Percentiles rank a stretch among this genome's conserved stretches.
These are phyloP conservation scores for Asbolus verrucosus DNA, from an alignment of 1,140 invertebrate species.

Conservation along the genomic window DNA sequence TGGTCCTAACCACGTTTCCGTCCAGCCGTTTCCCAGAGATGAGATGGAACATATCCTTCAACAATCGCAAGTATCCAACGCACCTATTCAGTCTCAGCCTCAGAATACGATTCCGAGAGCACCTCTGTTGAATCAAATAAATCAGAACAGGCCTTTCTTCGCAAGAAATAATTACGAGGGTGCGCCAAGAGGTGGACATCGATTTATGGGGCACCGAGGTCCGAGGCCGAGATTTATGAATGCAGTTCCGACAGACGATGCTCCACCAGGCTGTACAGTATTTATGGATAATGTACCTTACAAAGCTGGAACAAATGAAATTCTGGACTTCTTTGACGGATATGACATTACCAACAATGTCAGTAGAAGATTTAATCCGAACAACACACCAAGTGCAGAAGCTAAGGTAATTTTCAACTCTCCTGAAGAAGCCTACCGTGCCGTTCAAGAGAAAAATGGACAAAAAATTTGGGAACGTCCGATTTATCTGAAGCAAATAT, in stretches of 20 bases:
- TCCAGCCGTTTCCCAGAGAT: conserved; percentile 74
- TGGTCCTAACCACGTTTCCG: conserved; percentile 73
- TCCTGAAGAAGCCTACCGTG: conserved; percentile 80
- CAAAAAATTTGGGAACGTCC: conserved; percentile 70
- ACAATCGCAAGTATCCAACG: conserved; percentile 14
- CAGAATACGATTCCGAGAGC: background rate
- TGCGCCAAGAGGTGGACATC: conserved; percentile 11
- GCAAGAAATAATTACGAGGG: conserved; percentile 39
- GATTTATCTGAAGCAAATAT: conserved; percentile 67
- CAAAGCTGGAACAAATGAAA: conserved; percentile 86
- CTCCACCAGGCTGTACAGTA: conserved; percentile 84
- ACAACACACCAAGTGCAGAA: conserved; percentile 88
- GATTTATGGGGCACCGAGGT: conserved; percentile 26
- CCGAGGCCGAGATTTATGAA: conserved; percentile 37
- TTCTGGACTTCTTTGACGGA: conserved; percentile 86
- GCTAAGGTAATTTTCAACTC: conserved; percentile 85
- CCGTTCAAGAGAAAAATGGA: conserved; percentile 72
- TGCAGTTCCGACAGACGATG: conserved; percentile 67
- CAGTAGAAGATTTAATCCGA: conserved; percentile 85
- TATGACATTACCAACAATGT: conserved; percentile 81
- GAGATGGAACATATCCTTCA: conserved; percentile 66
- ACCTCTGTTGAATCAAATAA: conserved; percentile 6
- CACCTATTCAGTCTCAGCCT: background rate
- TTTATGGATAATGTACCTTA: conserved; percentile 89
- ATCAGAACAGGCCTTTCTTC: conserved; percentile 42